Conservation (phyloP, 2,888 invertebrate species). For the Thera obeliscata region DNA sequence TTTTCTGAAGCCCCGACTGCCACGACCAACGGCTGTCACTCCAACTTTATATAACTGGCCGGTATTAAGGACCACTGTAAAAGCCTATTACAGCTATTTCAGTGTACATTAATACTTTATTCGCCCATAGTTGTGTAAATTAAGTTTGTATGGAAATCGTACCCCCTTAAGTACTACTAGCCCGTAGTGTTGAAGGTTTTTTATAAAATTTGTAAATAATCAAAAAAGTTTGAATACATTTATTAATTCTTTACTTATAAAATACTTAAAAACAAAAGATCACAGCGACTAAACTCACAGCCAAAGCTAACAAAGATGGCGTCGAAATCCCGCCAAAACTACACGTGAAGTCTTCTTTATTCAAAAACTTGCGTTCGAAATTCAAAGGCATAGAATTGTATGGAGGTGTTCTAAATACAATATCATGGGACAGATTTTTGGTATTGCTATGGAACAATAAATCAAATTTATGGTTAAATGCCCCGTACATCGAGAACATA, state of each 20-base stretch:
- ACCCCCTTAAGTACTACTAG: no score
- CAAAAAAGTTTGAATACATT: neutral
- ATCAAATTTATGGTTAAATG: slow-evolving; percentile 86
- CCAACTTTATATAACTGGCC: no score
- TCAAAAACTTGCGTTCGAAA: slow-evolving; percentile 63
- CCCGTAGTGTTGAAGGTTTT: no score
- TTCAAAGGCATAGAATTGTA: slow-evolving; percentile 69
- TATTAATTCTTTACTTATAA: neutral
- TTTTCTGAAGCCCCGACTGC: no score
- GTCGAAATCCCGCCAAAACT: slow-evolving; percentile 52
- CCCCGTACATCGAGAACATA: slow-evolving; percentile 88
- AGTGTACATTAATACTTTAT: no score
- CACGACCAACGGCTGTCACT: no score
- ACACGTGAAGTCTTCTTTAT: slow-evolving; percentile 53
- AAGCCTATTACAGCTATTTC: no score
- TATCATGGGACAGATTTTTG: slow-evolving; percentile 58
- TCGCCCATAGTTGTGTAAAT: no score
- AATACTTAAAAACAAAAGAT: slow-evolving; percentile 25
- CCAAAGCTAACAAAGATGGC: slow-evolving; percentile 51
- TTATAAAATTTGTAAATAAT: no score
- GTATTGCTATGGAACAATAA: slow-evolving; percentile 88
- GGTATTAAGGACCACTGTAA: no score
- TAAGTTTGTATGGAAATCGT: no score
- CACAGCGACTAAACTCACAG: slow-evolving; percentile 56
- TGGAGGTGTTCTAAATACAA: slow-evolving; percentile 62